These are phyloP conservation scores for Anabacerthia variegaticeps DNA, from an alignment of 2,797 vertebrate species.

Conservation along the genomic window DNA sequence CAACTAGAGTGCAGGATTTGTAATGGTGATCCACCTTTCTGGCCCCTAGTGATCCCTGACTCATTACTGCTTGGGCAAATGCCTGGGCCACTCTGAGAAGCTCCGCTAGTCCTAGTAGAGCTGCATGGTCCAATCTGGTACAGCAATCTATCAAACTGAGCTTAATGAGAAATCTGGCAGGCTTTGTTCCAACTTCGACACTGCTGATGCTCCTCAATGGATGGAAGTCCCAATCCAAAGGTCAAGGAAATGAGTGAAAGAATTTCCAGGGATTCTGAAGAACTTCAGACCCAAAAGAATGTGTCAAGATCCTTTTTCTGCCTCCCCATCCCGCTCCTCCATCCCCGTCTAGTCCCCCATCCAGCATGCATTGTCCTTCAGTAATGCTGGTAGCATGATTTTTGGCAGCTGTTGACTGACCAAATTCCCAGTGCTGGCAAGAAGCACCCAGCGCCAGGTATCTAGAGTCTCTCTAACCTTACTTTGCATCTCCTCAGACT, in stretches of 20 bases:
- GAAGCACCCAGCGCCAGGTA: rapidly evolving
- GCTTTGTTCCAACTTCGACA: not conserved
- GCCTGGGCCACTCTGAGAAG: not conserved
- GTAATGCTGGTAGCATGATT: not conserved
- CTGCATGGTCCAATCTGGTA: not conserved
- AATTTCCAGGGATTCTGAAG: not conserved
- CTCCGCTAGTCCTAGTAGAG: not conserved
- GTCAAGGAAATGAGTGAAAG: not conserved
- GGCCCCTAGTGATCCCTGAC: not conserved
- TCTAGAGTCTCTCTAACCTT: not conserved
- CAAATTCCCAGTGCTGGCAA: not conserved
- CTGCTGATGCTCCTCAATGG: not conserved
- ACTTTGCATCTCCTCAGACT: not conserved
- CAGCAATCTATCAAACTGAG: not conserved
- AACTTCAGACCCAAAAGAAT: not conserved
- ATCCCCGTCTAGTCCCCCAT: too few species aligned
- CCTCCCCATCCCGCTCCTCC: too few species aligned
- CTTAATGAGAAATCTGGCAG: not conserved
- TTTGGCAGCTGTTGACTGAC: not conserved
- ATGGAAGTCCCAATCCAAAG: not conserved
- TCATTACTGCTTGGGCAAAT: not conserved
- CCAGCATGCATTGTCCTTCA: not conserved
- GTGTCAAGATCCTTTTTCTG: not conserved
- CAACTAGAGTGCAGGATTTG: not conserved
- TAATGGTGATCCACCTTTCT: not conserved